These are phyloP conservation scores for Porites cylindrica DNA, from an alignment of 92 coral and sea anemone species.

Conservation along the genomic window DNA sequence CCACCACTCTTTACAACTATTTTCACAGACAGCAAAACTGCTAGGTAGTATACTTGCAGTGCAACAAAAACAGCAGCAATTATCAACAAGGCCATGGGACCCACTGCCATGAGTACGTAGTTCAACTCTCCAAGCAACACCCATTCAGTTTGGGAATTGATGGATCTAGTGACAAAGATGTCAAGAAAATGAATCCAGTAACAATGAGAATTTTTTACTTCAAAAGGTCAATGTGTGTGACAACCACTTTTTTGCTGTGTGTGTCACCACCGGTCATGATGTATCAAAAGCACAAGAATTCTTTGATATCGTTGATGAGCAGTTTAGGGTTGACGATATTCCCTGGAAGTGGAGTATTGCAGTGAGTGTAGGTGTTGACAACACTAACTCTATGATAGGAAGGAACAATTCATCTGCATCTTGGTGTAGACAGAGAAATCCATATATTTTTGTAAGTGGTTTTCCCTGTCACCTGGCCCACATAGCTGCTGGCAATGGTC, in stretches of 20 bases:
- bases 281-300: slow-evolving; percentile 56
- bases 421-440: slow-evolving; percentile 23
- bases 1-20: slow-evolving; percentile 49
- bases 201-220: slow-evolving; percentile 49
- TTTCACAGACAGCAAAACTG: slow-evolving; percentile 65
- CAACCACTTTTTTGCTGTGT: slow-evolving; percentile 55
- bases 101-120: slow-evolving; percentile 36
- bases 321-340: slow-evolving; percentile 33
- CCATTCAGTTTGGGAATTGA: slow-evolving; percentile 46
- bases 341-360: slow-evolving; percentile 30
- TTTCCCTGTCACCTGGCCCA: slow-evolving; percentile 40
- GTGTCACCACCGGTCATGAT: slow-evolving; percentile 60
- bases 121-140: slow-evolving; percentile 30
- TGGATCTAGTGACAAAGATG: slow-evolving; percentile 36
- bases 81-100: slow-evolving; percentile 53
- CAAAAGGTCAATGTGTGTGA: slow-evolving; percentile 43
- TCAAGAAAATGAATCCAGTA: slow-evolving; percentile 54
- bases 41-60: slow-evolving; percentile 39
- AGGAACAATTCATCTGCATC: slow-evolving; percentile 45
- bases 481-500: slow-evolving; percentile 45
- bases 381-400: slow-evolving; percentile 58
- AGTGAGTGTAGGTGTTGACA: slow-evolving; percentile 51
- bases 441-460: slow-evolving; percentile 34
- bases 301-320: slow-evolving; percentile 22
- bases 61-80: slow-evolving; percentile 56